phyloP scores from a whole-genome alignment of 35 echinoderm and acorn worm species.

The Apostichopus japonicus region DNA sequence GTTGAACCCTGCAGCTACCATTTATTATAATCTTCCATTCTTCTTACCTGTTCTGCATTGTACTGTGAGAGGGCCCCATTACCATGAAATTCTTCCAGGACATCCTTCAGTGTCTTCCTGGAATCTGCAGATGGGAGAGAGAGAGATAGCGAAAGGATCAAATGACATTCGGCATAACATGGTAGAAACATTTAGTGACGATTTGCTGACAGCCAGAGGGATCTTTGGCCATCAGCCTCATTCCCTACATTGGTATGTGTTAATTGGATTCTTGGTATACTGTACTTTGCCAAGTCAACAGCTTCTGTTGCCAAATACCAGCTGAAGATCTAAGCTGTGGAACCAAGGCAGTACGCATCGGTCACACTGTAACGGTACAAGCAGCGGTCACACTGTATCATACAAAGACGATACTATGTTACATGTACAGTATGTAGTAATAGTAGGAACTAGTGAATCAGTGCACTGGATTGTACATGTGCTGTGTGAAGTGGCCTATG shows the following conservation, averaged over 20 bases:
- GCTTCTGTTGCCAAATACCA: background rate
- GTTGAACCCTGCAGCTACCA: background rate
- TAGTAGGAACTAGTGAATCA: too few species aligned
- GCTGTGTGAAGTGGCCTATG: too few species aligned
- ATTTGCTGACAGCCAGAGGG: background rate
- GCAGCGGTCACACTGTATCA: too few species aligned
- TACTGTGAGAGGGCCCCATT: constrained; percentile 96
- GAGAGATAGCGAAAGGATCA: background rate
- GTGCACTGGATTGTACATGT: too few species aligned
- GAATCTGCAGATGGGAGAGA: constrained; percentile 78
- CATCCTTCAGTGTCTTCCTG: constrained; percentile 98
- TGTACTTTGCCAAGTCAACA: background rate
- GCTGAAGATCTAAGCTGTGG: background rate
- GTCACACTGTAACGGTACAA: too few species aligned
- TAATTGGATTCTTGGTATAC: constrained; percentile 21
- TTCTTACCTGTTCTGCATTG: constrained; percentile 95
- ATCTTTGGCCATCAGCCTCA: background rate
- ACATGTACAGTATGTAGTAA: too few species aligned
- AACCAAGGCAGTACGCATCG: too few species aligned
- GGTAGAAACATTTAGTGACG: background rate
- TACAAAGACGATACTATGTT: too few species aligned
- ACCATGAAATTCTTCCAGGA: constrained; percentile 98
- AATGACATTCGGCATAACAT: background rate
- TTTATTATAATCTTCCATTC: background rate
- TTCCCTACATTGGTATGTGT: background rate